These are phyloP conservation scores for Stenotaenia linearis DNA, from an alignment of 2,888 invertebrate genomes.

Conservation along the genomic window DNA sequence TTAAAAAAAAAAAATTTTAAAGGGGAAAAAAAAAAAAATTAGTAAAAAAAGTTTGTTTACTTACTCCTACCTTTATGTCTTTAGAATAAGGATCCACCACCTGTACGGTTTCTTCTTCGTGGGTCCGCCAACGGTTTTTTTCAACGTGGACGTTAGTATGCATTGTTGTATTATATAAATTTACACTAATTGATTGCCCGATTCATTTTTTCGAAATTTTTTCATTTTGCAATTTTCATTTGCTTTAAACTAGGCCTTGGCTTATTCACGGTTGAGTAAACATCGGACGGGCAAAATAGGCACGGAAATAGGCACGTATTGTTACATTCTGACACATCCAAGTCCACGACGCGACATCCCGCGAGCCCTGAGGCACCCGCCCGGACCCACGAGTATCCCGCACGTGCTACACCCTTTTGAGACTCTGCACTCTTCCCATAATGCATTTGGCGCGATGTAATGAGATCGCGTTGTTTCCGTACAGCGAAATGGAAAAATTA, in stretches of 20 bases:
- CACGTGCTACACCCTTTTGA: conserved; percentile 1
- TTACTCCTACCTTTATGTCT: conserved; percentile 53
- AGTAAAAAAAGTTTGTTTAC: not conserved
- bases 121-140: conserved; percentile 85
- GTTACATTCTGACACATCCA: not conserved
- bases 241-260: too few relatives aligned
- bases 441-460: not conserved
- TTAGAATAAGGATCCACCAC: conserved; percentile 83
- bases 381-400: conserved; percentile 9
- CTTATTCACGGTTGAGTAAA: not conserved
- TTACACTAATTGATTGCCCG: too few relatives aligned
- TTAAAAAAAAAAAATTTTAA: not conserved
- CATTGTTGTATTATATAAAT: conserved; percentile 57
- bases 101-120: conserved; percentile 85
- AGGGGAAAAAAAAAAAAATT: not conserved
- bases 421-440: not conserved
- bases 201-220: not conserved
- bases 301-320: not conserved
- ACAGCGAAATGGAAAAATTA: not conserved
- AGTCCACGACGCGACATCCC: not conserved
- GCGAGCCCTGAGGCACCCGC: not conserved
- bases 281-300: not conserved
- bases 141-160: conserved; percentile 82
- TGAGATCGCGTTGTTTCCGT: not conserved
- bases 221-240: not conserved